Evolutionary conservation across 2,888 invertebrate species (phyloP).

Genomic region (Tinea trinotella): DNA sequence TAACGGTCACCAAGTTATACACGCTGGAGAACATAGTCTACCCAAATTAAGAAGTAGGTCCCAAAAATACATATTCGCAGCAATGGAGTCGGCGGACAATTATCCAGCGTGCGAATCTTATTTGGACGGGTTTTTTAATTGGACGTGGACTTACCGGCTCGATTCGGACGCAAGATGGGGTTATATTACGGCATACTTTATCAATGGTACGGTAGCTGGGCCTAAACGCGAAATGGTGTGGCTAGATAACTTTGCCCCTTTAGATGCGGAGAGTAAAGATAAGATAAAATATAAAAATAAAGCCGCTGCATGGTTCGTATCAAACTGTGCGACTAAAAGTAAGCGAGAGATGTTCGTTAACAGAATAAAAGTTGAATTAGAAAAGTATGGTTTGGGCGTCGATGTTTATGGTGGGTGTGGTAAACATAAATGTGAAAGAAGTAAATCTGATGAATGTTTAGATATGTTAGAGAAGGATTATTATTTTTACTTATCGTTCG

Average conservation of each 20-base stretch:
- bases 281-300: constrained; percentile 35
- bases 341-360: constrained; percentile 35
- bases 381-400: constrained; percentile 35
- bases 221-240: constrained; percentile 33
- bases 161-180: constrained; percentile 42
- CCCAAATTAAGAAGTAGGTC: constrained; percentile 27
- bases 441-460: constrained; percentile 20
- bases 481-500: constrained; percentile 48
- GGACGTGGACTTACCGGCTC: constrained; percentile 47
- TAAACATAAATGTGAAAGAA: constrained; percentile 27
- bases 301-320: constrained; percentile 43
- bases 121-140: constrained; percentile 44
- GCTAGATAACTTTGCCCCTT: constrained; percentile 31
- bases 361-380: constrained; percentile 39
- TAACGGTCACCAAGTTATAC: constrained; percentile 28
- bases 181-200: constrained; percentile 36
- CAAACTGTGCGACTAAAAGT: constrained; percentile 31
- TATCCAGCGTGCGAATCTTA: constrained; percentile 38
- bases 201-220: constrained; percentile 33
- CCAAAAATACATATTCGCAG: constrained; percentile 39
- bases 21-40: constrained; percentile 23
- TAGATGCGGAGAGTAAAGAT: constrained; percentile 30
- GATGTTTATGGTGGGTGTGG: constrained; percentile 41
- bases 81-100: constrained; percentile 34
- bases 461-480: constrained; percentile 34